Base-by-base conservation (phyloP, 2,888 invertebrate genomes). In the Phaedon cochleariae region DNA sequence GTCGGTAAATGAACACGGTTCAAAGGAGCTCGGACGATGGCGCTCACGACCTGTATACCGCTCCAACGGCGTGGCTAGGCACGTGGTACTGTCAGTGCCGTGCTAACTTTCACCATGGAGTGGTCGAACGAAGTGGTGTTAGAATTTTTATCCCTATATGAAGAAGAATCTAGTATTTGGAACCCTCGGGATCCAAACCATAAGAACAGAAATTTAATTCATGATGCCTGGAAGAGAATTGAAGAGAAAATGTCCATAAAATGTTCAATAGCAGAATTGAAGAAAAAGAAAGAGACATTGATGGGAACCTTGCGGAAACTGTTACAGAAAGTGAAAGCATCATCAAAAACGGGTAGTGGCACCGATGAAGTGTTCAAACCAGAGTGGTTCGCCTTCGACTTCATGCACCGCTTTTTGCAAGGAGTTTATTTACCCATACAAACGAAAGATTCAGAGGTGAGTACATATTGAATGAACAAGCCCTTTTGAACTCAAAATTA, bases 141-240 rank as follows among this genome's bases (percentile, higher is more conserved):
- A 63, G 84, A 85, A 76, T 85, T 85, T 75, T 71, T 85, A 67
- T 82, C 84, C 61, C 75, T 84, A 0, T 85, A 85, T 72, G 79
- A 82, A 73, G 76, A 75, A 65, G 85, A 86, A 73, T 81, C 80
- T 70, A 71, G 81, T 37, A 72, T 85, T 18, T 59, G 49, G 59
- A 26, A 59, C 20, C 31, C 34, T 4, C 6, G 6, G 20, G 17
- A 59, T 49, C 17, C 9, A 18, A 12, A 49, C 9, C 49, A 59
- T 29, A 59, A 59, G 31, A 49, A 59, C 34, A 59, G 59, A 59
- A 59, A 59, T 34, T 17, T 49, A 5, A n/a, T 49, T 10, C 12
- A 49, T n/a, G 49, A 59, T 31, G 48, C 48, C 17, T 49, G 59
- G 59, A 49, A 20, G 20, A 18, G 49, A 49, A 49, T 59, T 9